Percentiles rank a stretch among this genome's conserved stretches.
phyloP scores from a whole-genome alignment of 2,888 invertebrate genomes.

The Habrosyne pyritoides region DNA sequence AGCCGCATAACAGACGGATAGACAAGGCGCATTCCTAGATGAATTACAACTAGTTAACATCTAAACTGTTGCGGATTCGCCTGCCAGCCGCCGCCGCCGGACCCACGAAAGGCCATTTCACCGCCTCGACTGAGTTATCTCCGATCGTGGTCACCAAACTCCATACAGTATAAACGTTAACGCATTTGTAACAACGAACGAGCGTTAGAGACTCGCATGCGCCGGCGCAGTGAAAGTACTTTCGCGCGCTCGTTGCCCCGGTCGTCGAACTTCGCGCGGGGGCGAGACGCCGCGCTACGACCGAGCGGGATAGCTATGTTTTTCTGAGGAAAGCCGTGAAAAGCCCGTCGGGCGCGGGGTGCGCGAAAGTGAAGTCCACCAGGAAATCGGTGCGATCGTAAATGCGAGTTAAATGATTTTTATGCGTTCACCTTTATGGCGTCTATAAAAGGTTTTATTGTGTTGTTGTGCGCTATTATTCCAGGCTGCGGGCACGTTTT shows the following conservation, averaged over 20 bases:
- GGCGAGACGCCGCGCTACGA: constrained; percentile 45
- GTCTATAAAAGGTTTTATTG: constrained; percentile 62
- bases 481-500: constrained; percentile 36
- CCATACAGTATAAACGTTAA: constrained; percentile 59
- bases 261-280: constrained; percentile 71
- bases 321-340: constrained; percentile 74
- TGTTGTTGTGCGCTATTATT: constrained; percentile 42
- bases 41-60: constrained; percentile 63
- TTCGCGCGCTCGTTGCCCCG: constrained; percentile 81
- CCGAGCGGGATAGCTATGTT: constrained; percentile 57
- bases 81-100: constrained; percentile 29
- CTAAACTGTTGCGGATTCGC: constrained; percentile 51
- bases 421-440: constrained; percentile 68
- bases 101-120: constrained; percentile 57
- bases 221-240: constrained; percentile 81
- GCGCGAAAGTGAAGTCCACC: constrained; percentile 70
- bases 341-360: constrained; percentile 52
- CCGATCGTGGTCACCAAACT: constrained; percentile 46
- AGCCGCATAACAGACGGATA: constrained; percentile 23
- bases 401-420: constrained; percentile 66
- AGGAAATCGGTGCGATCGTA: constrained; percentile 71
- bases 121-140: constrained; percentile 51
- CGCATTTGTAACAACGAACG: constrained; percentile 54
- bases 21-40: constrained; percentile 67
- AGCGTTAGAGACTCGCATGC: constrained; percentile 68